phyloP scores from a whole-genome alignment of 1,140 invertebrate genomes.

The Caerostris extrusa region DNA sequence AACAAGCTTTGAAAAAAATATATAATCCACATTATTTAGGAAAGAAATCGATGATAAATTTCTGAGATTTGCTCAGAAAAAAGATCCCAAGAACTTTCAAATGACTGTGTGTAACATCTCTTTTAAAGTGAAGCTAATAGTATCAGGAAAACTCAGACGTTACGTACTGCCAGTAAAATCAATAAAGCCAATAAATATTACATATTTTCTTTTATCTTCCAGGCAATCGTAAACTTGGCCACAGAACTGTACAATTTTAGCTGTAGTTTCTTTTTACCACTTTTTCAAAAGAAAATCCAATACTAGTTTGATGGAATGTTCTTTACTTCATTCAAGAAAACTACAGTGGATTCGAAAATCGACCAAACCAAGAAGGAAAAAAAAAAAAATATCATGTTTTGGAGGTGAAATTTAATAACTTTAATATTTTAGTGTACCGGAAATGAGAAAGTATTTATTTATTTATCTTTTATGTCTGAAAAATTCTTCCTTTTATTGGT shows the following conservation, averaged over 20 bases:
- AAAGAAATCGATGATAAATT: background rate
- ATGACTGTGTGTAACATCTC: background rate
- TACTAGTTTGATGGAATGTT: constrained; percentile 18
- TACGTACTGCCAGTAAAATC: background rate
- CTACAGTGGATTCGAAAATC: background rate
- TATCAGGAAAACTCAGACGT: constrained; percentile 2
- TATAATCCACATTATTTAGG: background rate
- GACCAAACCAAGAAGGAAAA: background rate
- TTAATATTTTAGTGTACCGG: constrained; percentile 6
- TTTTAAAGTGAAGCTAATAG: constrained; percentile 9
- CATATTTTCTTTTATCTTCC: background rate
- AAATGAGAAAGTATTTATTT: constrained; percentile 7
- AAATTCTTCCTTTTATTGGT: too few relatives aligned
- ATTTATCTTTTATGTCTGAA: too few relatives aligned
- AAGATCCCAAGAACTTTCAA: background rate
- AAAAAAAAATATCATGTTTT: background rate
- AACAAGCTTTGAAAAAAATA: background rate
- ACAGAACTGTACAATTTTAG: background rate
- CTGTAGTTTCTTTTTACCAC: background rate
- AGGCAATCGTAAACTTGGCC: background rate
- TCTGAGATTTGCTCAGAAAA: background rate
- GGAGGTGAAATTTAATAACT: constrained; percentile 18
- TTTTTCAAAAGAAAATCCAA: background rate
- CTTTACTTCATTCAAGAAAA: constrained; percentile 9
- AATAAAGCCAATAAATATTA: constrained; percentile 39